Evolutionary conservation across 2,797 vertebrate species (phyloP).

Genomic region (Enteromius thamalakanensis): DNA sequence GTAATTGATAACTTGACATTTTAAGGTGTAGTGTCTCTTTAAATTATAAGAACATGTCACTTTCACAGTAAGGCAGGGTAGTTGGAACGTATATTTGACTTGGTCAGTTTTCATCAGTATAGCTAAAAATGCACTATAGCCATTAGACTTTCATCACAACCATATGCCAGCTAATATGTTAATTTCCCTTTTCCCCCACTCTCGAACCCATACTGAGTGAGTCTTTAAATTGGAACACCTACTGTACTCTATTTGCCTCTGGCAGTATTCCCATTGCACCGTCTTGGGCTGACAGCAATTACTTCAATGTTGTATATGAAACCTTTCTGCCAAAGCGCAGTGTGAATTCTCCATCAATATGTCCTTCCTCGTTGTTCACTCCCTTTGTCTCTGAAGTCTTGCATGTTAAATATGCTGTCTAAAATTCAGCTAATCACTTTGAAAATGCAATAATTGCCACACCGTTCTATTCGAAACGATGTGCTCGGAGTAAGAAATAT

Average conservation of each 20-base stretch:
- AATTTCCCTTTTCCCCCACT: background rate
- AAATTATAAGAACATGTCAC: background rate
- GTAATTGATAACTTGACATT: background rate
- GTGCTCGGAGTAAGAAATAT: background rate
- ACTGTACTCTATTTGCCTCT: constrained; percentile 43
- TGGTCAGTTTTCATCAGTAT: constrained; percentile 12
- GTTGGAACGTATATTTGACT: constrained; percentile 1
- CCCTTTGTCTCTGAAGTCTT: constrained; percentile 28
- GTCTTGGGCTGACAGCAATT: constrained; percentile 50
- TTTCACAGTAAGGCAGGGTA: background rate
- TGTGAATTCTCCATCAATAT: constrained; percentile 40
- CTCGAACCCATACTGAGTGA: constrained; percentile 15
- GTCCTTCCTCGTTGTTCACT: constrained; percentile 26
- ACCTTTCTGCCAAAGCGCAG: constrained; percentile 13
- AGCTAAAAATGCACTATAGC: background rate
- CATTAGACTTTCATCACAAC: background rate
- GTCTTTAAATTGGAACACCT: constrained; percentile 43
- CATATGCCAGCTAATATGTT: constrained; percentile 32
- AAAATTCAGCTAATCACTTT: constrained; percentile 28
- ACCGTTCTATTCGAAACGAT: background rate
- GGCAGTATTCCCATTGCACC: constrained; percentile 34
- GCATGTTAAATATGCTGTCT: constrained; percentile 21
- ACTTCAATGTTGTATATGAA: constrained; percentile 45
- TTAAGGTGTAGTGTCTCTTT: background rate
- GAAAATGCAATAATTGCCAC: constrained; percentile 2